These are phyloP conservation scores for Microplitis demolitor DNA, from an alignment of 1,140 invertebrate species.

Conservation along the genomic window DNA sequence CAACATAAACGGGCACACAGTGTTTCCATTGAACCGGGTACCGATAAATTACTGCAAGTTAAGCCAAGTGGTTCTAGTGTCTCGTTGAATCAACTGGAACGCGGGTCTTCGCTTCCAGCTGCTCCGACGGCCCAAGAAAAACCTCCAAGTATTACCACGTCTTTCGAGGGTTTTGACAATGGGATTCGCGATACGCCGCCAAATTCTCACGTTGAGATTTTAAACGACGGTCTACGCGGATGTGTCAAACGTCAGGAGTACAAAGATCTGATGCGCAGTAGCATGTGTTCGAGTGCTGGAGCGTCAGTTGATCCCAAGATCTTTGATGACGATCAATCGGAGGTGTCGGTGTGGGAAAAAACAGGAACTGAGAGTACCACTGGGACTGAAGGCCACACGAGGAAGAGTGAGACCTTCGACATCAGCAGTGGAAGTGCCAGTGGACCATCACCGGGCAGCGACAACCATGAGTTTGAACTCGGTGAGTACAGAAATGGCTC, in stretches of 20 bases:
- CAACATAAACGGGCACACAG: constrained; percentile 68
- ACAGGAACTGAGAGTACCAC: constrained; percentile 47
- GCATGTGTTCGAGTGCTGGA: constrained; percentile 23
- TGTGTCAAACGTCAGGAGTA: constrained; percentile 39
- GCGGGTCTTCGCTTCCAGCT: constrained; percentile 23
- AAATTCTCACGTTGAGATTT: constrained; percentile 55
- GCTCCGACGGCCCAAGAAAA: constrained; percentile 18
- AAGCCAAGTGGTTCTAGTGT: constrained; percentile 49
- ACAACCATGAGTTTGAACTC: constrained; percentile 51
- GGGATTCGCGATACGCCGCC: constrained; percentile 54
- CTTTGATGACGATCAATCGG: constrained; percentile 46
- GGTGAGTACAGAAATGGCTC: constrained; percentile 40
- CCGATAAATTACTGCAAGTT: constrained; percentile 42
- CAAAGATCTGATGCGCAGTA: constrained; percentile 34
- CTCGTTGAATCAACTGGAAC: constrained; percentile 45
- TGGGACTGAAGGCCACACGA: constrained; percentile 41
- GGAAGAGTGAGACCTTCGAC: constrained; percentile 56
- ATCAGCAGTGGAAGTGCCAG: constrained; percentile 51
- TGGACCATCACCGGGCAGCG: constrained; percentile 47
- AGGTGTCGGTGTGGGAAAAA: constrained; percentile 51
- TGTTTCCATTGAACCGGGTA: constrained; percentile 60
- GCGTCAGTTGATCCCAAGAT: constrained; percentile 29
- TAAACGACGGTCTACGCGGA: constrained; percentile 42
- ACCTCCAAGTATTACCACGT: constrained; percentile 44
- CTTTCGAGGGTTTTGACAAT: constrained; percentile 48